Percentiles rank a stretch among this genome's conserved stretches.
These are phyloP conservation scores for Chrysocyon brachyurus DNA, from an alignment of 2,797 vertebrate genomes.

Conservation along the genomic window DNA sequence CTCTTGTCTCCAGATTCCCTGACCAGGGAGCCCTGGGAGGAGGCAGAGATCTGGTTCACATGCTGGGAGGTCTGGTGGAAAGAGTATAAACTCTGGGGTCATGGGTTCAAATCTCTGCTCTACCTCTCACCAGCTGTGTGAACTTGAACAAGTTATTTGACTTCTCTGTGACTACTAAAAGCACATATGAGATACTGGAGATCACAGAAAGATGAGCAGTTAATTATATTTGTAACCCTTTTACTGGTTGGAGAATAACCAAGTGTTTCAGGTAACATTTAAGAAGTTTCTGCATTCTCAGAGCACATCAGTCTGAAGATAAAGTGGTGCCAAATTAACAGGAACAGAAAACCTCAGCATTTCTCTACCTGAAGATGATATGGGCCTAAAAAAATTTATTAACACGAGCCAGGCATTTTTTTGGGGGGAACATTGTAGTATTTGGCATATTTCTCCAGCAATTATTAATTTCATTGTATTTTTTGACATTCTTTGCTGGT, in stretches of 20 bases:
- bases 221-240: not conserved
- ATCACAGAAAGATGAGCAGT: not conserved
- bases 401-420: not conserved
- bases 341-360: not conserved
- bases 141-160: not conserved
- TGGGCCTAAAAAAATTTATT: not conserved
- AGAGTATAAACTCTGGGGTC: not conserved
- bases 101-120: slow-evolving; percentile 61
- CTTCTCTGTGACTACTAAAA: not conserved
- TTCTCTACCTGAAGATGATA: not conserved
- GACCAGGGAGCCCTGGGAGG: not conserved
- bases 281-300: not conserved
- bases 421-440: not conserved
- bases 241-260: not conserved
- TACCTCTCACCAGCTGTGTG: not conserved
- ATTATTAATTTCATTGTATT: not conserved
- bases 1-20: slow-evolving; percentile 28
- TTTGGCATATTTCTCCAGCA: not conserved
- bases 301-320: not conserved
- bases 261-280: not conserved
- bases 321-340: not conserved
- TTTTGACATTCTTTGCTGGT: not conserved
- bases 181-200: not conserved
- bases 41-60: not conserved
- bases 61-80: slow-evolving; percentile 55